These are phyloP conservation scores for Meteorus cinctellus DNA, from an alignment of 2,888 invertebrate genomes.

Conservation along the genomic window DNA sequence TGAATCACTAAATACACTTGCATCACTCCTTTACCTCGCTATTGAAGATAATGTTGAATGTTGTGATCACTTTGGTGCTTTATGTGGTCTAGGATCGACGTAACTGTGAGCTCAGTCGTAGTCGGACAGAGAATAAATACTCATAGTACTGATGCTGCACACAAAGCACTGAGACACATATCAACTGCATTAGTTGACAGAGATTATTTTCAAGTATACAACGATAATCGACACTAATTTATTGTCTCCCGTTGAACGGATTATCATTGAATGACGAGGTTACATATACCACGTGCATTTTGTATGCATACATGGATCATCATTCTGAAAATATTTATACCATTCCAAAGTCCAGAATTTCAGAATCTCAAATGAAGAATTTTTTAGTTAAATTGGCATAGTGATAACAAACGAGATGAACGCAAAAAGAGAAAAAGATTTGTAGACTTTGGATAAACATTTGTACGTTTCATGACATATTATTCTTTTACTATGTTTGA, in stretches of 20 bases:
- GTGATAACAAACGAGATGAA: background rate
- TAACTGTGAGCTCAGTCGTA: background rate
- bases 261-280: background rate
- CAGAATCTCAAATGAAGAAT: background rate
- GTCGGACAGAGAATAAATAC: background rate
- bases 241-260: constrained; percentile 15
- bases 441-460: constrained; percentile 25
- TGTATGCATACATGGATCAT: background rate
- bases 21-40: background rate
- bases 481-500: background rate
- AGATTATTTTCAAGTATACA: constrained; percentile 23
- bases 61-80: background rate
- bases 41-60: background rate
- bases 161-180: background rate
- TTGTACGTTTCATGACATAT: constrained; percentile 4
- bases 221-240: constrained; percentile 45
- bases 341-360: background rate
- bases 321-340: background rate
- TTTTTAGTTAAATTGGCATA: background rate
- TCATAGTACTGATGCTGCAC: background rate
- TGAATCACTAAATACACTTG: background rate
- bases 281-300: background rate
- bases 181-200: background rate
- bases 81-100: background rate
- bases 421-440: background rate